phyloP scores from a whole-genome alignment of 2,113 vertebrate species.

The Chaetops frenatus region DNA sequence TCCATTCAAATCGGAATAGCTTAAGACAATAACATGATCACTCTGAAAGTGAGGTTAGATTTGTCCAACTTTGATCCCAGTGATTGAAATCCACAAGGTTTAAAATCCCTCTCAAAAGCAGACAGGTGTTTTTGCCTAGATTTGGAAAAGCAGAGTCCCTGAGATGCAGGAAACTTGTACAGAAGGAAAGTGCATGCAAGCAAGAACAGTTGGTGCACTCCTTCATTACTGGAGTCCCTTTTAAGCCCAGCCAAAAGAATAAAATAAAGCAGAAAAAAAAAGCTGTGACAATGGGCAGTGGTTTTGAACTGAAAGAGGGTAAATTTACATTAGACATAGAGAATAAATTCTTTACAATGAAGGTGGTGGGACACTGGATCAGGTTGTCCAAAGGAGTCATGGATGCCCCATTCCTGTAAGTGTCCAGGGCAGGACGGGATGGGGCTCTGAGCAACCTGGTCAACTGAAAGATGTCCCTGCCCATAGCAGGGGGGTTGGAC shows the following conservation, averaged over 20 bases:
- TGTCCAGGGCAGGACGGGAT: background rate
- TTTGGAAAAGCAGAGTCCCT: background rate
- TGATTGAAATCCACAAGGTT: background rate
- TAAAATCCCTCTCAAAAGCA: background rate
- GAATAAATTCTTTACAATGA: background rate
- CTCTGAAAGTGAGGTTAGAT: background rate
- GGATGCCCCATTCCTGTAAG: background rate
- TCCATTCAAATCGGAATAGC: background rate
- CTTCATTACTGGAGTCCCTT: background rate
- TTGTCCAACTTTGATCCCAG: background rate
- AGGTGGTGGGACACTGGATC: background rate
- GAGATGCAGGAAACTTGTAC: background rate
- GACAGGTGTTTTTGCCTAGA: background rate
- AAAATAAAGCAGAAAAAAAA: background rate
- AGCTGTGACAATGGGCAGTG: background rate
- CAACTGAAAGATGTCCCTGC: background rate
- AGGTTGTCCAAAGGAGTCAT: background rate
- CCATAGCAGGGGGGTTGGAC: rapidly evolving
- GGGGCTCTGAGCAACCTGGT: background rate
- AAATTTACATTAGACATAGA: background rate
- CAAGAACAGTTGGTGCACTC: background rate
- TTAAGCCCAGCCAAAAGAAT: background rate
- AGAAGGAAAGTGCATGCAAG: background rate
- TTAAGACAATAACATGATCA: background rate
- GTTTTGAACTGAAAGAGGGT: background rate